phyloP scores from a whole-genome alignment of 2,888 invertebrate genomes.

The Lepeophtheirus nordmannii region DNA sequence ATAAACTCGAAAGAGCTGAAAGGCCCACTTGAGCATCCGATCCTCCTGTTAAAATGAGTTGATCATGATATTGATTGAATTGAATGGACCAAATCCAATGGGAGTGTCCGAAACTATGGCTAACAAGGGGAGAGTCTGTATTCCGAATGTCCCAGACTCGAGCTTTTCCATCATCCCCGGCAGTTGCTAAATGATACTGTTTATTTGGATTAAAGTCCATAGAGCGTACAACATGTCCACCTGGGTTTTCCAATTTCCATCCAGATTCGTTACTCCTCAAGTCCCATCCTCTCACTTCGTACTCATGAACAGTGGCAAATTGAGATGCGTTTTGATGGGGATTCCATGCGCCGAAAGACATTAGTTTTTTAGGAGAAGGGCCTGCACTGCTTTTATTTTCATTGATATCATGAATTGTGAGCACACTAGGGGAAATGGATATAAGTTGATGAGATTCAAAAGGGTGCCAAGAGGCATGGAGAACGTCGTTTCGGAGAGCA shows the following conservation, averaged over 20 bases:
- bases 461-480: neutral
- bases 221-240: conserved; percentile 59
- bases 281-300: conserved; percentile 72
- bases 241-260: conserved; percentile 71
- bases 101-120: conserved; percentile 36
- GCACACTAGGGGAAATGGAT: neutral
- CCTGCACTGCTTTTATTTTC: neutral
- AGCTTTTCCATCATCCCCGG: conserved; percentile 85
- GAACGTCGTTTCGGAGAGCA: neutral
- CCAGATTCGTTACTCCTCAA: conserved; percentile 55
- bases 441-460: neutral
- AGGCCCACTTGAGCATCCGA: conserved; percentile 84
- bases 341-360: conserved; percentile 66
- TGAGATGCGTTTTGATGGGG: conserved; percentile 76
- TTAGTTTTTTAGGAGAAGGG: neutral
- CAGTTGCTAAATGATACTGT: conserved; percentile 79
- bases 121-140: conserved; percentile 52
- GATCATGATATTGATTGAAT: conserved; percentile 93
- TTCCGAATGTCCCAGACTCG: conserved; percentile 93
- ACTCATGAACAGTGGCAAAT: conserved; percentile 71
- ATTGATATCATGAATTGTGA: conserved; percentile 1
- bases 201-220: conserved; percentile 96
- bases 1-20: conserved; percentile 69
- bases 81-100: conserved; percentile 39
- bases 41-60: conserved; percentile 77